A percentile compares a stretch with the other conserved stretches of the same genome.
These are phyloP conservation scores for Macrostomum lignano DNA, from an alignment of 1,140 invertebrate species.

Conservation along the genomic window DNA sequence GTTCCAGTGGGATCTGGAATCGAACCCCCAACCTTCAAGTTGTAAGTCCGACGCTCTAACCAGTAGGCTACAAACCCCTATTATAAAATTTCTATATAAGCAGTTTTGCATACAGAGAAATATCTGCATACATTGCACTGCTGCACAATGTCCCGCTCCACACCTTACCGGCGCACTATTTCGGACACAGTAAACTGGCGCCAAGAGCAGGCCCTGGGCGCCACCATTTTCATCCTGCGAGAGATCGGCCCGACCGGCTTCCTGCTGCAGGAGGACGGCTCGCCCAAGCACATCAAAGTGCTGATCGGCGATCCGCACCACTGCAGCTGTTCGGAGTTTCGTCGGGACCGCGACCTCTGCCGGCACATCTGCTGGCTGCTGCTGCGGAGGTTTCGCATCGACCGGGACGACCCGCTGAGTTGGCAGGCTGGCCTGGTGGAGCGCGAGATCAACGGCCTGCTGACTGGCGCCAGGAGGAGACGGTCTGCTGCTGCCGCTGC, in stretches of 20 bases:
- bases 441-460: no score
- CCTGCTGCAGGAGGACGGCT: conserved; percentile 24
- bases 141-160: conserved; percentile 21
- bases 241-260: conserved; percentile 26
- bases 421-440: conserved; percentile 25
- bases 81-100: no score
- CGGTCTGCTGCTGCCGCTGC: no score
- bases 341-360: conserved; percentile 21
- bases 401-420: conserved; percentile 19
- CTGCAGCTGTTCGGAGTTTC: conserved; percentile 21
- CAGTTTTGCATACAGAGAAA: no score
- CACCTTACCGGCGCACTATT: conserved; percentile 14
- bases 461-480: no score
- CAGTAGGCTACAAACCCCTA: no score
- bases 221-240: conserved; percentile 23
- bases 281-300: conserved; percentile 21
- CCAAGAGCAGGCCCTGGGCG: conserved; percentile 19
- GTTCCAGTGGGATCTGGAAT: no score
- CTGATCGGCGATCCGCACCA: conserved; percentile 17
- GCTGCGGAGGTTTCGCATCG: conserved; percentile 21
- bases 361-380: conserved; percentile 27
- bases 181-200: conserved; percentile 18
- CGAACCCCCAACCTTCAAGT: no score
- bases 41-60: no score
- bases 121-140: no score